phyloP scores from a whole-genome alignment of 2,888 invertebrate genomes.

The Argynnis bischoffii region DNA sequence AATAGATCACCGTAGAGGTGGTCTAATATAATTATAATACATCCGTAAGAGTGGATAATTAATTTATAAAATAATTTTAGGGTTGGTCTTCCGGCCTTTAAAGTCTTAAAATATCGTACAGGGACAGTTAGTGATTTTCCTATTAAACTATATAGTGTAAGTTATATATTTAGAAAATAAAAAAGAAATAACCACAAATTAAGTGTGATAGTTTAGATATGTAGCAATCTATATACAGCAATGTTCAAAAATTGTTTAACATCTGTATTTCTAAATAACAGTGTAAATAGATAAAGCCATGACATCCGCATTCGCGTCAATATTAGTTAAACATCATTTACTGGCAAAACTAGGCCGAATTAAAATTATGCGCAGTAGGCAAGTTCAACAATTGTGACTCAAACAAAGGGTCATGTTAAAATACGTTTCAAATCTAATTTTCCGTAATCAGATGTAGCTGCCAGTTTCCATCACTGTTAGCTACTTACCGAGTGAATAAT shows the following conservation, averaged over 20 bases:
- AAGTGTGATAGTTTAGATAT: too few species aligned
- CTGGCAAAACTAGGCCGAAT: constrained; percentile 5
- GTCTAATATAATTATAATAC: too few species aligned
- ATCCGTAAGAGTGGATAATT: too few species aligned
- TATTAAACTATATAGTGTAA: too few species aligned
- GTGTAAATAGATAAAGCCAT: neutral
- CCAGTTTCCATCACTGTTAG: constrained; percentile 48
- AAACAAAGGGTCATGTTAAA: constrained; percentile 41
- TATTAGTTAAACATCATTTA: constrained; percentile 16
- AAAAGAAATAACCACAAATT: too few species aligned
- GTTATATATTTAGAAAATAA: too few species aligned
- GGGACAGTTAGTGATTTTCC: too few species aligned
- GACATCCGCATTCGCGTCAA: constrained; percentile 6
- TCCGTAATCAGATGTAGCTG: constrained; percentile 51
- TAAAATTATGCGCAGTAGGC: constrained; percentile 3
- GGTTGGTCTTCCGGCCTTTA: too few species aligned
- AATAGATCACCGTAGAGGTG: too few species aligned
- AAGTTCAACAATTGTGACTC: constrained; percentile 19
- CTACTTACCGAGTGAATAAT: constrained; percentile 47
- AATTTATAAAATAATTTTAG: too few species aligned
- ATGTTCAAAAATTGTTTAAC: neutral
- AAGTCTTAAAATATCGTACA: too few species aligned
- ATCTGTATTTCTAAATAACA: constrained; percentile 2
- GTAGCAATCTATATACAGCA: too few species aligned
- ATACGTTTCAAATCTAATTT: constrained; percentile 53